Evolutionary conservation across 2,797 vertebrate genomes (phyloP), one percentile per base, ranked within the genome.

Genomic region (Aplochiton taeniatus): DNA sequence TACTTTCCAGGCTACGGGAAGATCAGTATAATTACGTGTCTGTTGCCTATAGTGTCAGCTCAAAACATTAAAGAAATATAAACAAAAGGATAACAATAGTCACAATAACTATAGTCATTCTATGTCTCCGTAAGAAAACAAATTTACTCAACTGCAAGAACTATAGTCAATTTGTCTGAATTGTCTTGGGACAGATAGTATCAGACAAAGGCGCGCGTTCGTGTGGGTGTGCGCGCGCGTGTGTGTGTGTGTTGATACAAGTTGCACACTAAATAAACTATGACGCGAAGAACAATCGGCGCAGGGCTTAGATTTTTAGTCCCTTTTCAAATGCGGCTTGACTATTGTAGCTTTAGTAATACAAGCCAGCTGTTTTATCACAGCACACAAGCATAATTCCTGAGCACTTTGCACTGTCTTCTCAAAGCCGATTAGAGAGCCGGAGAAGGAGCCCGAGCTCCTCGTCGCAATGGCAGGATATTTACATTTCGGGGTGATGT

Each of bases 321-420:
- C 81, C 20, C 69, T 83, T 84, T 86, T 81, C 67, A 84, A 79
- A 83, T 75, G 85, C n/a, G 67, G 63, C 66, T 77, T 58, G 59
- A 78, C 80, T 80, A 79, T 86, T 87, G 87, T 82, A 84, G 73
- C 64, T 80, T 84, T 79, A 85, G n/a, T 81, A 88, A 85, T 87
- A 87, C 86, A 87, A 84, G 72, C 73, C 66, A 60, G 69, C 74
- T 81, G 82, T 88, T 90, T 88, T 87, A 89, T 86, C 82, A 86
- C 81, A 81, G 68, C 82, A 70, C 78, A 81, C 71, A 69, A 69
- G 82, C 77, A 76, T 87, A 86, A 86, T 83, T 88, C 79, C 76
- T 67, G 50, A 84, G 77, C 76, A 84, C 80, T 83, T 80, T 87
- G 78, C 80, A 68, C 74, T 54, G 58, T 82, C 76, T 85, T 87